Evolutionary conservation across 2,113 vertebrate genomes (phyloP).

Genomic region (Cololabis saira): DNA sequence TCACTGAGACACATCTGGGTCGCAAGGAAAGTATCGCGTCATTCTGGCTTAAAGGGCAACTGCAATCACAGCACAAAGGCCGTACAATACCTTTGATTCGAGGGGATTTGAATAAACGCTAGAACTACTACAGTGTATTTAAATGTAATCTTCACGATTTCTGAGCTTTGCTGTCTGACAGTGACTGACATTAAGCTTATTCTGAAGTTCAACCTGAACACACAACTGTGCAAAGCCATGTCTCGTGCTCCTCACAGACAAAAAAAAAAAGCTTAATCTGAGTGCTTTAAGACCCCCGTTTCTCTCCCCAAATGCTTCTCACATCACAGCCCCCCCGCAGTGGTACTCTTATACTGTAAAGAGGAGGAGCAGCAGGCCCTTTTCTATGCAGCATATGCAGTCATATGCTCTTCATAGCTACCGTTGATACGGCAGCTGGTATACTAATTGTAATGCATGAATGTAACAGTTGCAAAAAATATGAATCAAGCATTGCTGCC

Average conservation of each 20-base stretch:
- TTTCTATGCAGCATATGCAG: slow-evolving; percentile 55
- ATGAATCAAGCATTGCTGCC: slow-evolving; percentile 26
- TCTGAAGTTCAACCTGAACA: slow-evolving; percentile 44
- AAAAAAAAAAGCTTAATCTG: slow-evolving; percentile 66
- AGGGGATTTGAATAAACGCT: slow-evolving; percentile 14
- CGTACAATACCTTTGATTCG: slow-evolving; percentile 8
- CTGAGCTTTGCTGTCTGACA: slow-evolving; percentile 26
- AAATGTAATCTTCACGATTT: slow-evolving; percentile 20
- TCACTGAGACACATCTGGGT: slow-evolving; percentile 31
- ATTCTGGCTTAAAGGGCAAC: not conserved
- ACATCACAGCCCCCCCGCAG: slow-evolving; percentile 4
- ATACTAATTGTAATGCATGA: slow-evolving; percentile 38
- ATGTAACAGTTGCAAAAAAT: slow-evolving; percentile 46
- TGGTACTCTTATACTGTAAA: slow-evolving; percentile 12
- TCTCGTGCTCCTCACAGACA: slow-evolving; percentile 43
- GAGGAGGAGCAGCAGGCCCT: slow-evolving; percentile 37
- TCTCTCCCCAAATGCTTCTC: not conserved
- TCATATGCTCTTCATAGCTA: slow-evolving; percentile 24
- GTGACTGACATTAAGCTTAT: slow-evolving; percentile 53
- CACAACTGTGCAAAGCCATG: slow-evolving; percentile 30
- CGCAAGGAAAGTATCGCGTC: slow-evolving; percentile 5
- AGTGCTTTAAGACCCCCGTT: slow-evolving; percentile 25
- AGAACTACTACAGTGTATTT: not conserved
- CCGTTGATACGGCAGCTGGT: slow-evolving; percentile 35
- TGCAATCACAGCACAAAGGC: not conserved